Evolutionary conservation across 2,797 vertebrate genomes (phyloP), one percentile per base, ranked within the genome.

Genomic region (Sciurus vulgaris): DNA sequence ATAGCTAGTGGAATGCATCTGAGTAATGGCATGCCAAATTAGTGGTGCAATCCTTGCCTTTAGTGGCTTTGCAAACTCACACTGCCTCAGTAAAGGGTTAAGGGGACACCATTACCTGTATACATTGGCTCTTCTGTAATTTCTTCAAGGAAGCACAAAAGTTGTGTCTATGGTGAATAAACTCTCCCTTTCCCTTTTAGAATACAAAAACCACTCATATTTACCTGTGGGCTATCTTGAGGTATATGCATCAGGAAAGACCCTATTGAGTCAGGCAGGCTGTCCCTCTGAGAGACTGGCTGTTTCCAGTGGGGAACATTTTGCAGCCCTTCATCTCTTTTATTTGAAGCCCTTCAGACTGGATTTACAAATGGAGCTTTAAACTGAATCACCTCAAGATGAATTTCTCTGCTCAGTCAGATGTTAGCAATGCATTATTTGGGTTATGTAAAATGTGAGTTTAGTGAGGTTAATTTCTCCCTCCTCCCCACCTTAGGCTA

Each of bases 371-470:
- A 97, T 30, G 30, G 54, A 72, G 35, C 41, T 98, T 97, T 97
- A 97, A 97, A 97, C 87, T 54, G 77, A 63, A 97, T 97, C 97
- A 97, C 76, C 89, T 97, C 67, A 96, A 97, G 76, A 89, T 98
- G 93, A 97, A 97, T 97, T 97, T 97, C 97, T 97, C 89, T 93
- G 90, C 93, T 98, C 96, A 94, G 89, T 97, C 94, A 94, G 95
- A 97, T 86, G 97, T 96, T 96, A 96, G 97, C 97, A 96, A 92
- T 69, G 93, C 92, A 83, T 82, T 97, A 94, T 91, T 97, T 97
- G 92, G 83, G 79, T 74, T 94, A 96, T 98, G 74, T 98, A 97
- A 98, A 98, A 98, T 98, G 95, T 83, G 96, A 98, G 93, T 98
- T 98, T 90, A 96, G 96, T 92, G 85, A 96, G 94, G 95, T 93